These are phyloP conservation scores for Gerris buenoi DNA, from an alignment of 1,140 invertebrate genomes.

Conservation along the genomic window DNA sequence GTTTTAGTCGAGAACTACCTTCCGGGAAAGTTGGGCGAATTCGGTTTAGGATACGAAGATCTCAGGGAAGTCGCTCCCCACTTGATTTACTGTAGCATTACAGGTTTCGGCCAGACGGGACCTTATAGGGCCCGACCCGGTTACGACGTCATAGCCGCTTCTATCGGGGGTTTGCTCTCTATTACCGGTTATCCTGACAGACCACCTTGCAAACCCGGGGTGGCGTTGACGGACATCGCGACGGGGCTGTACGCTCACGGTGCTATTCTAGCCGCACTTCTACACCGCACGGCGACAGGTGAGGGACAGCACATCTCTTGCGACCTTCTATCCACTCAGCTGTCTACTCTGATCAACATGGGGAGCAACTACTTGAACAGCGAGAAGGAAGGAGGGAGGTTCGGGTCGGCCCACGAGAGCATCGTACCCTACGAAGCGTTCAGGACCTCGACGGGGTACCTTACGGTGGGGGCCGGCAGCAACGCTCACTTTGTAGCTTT, in stretches of 20 bases:
- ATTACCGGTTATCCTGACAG: constrained; percentile 74
- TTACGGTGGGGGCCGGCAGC: constrained; percentile 71
- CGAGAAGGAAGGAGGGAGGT: constrained; percentile 53
- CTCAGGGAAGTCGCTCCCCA: constrained; percentile 54
- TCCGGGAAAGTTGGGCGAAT: constrained; percentile 66
- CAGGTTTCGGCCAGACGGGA: constrained; percentile 76
- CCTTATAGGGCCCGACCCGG: constrained; percentile 74
- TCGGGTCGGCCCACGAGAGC: constrained; percentile 84
- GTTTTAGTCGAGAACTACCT: constrained; percentile 89
- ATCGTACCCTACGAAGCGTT: constrained; percentile 90
- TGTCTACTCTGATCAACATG: constrained; percentile 75
- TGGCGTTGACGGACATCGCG: constrained; percentile 82
- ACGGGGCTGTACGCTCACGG: constrained; percentile 89
- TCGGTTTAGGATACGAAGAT: constrained; percentile 64
- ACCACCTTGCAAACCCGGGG: constrained; percentile 78
- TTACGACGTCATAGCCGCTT: constrained; percentile 90
- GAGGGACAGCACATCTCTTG: constrained; percentile 85
- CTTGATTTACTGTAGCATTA: constrained; percentile 87
- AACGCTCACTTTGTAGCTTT: constrained; percentile 59
- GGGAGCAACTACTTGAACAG: constrained; percentile 83
- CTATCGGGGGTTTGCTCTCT: constrained; percentile 74
- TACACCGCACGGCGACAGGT: constrained; percentile 60
- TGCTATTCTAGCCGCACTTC: constrained; percentile 82
- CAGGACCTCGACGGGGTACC: constrained; percentile 59
- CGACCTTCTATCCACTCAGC: constrained; percentile 82